phyloP scores from a whole-genome alignment of 1,140 invertebrate genomes.

The Geopemphigus sp. region DNA sequence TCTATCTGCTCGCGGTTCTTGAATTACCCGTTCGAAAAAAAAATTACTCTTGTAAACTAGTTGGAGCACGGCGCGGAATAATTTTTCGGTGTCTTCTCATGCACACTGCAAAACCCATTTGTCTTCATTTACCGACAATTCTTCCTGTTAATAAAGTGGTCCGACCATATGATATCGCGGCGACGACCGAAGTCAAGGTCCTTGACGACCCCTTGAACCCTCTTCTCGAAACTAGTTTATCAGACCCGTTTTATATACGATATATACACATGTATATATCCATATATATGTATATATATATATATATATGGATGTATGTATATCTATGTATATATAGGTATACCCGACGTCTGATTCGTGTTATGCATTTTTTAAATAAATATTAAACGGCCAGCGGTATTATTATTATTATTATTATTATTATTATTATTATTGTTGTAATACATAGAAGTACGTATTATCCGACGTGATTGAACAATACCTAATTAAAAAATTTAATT shows the following conservation, averaged over 20 bases:
- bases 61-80: conserved; percentile 26
- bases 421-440: no score
- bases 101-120: conserved; percentile 39
- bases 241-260: background rate
- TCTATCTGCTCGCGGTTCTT: background rate
- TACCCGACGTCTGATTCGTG: no score
- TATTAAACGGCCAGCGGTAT: no score
- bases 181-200: conserved; percentile 30
- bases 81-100: conserved; percentile 21
- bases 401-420: no score
- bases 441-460: no score
- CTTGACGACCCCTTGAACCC: conserved; percentile 43
- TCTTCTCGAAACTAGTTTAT: conserved; percentile 40
- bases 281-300: no score
- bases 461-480: no score
- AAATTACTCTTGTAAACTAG: conserved; percentile 33
- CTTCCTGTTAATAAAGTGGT: conserved; percentile 47
- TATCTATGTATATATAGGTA: no score
- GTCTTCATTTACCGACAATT: conserved; percentile 47
- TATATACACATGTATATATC: background rate
- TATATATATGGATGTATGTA: no score
- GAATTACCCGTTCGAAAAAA: conserved; percentile 33
- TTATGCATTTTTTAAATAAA: no score
- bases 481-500: no score
- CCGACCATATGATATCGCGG: conserved; percentile 30